A percentile compares a stretch with the other conserved stretches of the same genome.
These are phyloP conservation scores for Upupa epops DNA, from an alignment of 2,113 vertebrate species.

Conservation along the genomic window DNA sequence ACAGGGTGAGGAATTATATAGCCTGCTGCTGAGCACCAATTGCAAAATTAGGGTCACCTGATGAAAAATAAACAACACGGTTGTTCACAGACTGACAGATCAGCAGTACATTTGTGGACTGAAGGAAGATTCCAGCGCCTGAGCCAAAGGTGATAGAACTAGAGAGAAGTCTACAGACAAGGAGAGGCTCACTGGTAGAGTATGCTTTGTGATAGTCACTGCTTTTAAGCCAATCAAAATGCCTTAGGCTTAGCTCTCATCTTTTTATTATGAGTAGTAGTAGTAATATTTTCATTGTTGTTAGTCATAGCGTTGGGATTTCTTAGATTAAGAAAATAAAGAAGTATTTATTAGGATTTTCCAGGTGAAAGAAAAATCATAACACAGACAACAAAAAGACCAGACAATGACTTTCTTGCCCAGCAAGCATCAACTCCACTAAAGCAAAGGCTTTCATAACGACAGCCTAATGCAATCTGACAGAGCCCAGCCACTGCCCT, in stretches of 20 bases:
- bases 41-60: neutral
- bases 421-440: neutral
- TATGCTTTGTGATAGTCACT: neutral
- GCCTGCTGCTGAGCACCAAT: neutral
- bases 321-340: neutral
- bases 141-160: neutral
- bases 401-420: neutral
- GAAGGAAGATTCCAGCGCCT: neutral
- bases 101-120: neutral
- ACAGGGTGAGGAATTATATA: neutral
- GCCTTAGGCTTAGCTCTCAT: neutral
- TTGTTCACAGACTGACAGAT: neutral
- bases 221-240: neutral
- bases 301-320: neutral
- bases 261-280: too few relatives aligned
- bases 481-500: neutral
- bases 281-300: too few relatives aligned
- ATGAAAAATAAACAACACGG: neutral
- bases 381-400: too few relatives aligned
- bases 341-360: neutral
- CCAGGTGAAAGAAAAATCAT: too few relatives aligned
- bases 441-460: neutral
- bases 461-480: neutral
- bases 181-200: neutral
- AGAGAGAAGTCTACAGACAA: neutral